phyloP scores from a whole-genome alignment of 2,888 invertebrate genomes.

The Troilus luridus region DNA sequence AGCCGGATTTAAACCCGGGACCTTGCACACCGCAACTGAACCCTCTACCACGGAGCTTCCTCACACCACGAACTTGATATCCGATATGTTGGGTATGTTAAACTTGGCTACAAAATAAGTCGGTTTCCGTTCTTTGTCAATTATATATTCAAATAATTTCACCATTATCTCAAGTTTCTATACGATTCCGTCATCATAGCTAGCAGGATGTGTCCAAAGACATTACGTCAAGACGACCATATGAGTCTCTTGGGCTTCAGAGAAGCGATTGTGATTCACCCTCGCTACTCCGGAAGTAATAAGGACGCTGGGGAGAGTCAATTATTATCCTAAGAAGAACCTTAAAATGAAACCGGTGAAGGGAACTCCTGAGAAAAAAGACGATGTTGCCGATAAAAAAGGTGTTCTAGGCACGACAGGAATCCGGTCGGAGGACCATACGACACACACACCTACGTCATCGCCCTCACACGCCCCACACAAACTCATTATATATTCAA shows the following conservation, averaged over 20 bases:
- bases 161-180: background rate
- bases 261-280: slow-evolving; percentile 1
- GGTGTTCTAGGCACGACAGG: slow-evolving; percentile 43
- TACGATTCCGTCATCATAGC: background rate
- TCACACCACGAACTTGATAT: too few relatives aligned
- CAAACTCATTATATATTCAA: slow-evolving; percentile 10
- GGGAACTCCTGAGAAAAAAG: slow-evolving; percentile 9
- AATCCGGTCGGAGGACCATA: slow-evolving; percentile 48
- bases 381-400: slow-evolving; percentile 35
- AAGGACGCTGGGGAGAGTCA: background rate
- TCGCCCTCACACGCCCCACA: slow-evolving; percentile 25
- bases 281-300: background rate
- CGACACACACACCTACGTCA: slow-evolving; percentile 48
- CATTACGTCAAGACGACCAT: background rate
- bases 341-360: slow-evolving; percentile 16
- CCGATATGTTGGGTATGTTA: too few relatives aligned
- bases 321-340: slow-evolving; percentile 6
- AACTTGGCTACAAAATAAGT: too few relatives aligned
- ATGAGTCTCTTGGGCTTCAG: background rate
- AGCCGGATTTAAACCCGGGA: too few relatives aligned
- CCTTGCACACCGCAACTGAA: too few relatives aligned
- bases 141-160: background rate
- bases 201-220: background rate
- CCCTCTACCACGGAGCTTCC: too few relatives aligned
- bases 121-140: background rate